A percentile compares a stretch with the other conserved stretches of the same genome.
These are phyloP conservation scores for Drymodes brunneopygia DNA, from an alignment of 2,113 vertebrate species.

Conservation along the genomic window DNA sequence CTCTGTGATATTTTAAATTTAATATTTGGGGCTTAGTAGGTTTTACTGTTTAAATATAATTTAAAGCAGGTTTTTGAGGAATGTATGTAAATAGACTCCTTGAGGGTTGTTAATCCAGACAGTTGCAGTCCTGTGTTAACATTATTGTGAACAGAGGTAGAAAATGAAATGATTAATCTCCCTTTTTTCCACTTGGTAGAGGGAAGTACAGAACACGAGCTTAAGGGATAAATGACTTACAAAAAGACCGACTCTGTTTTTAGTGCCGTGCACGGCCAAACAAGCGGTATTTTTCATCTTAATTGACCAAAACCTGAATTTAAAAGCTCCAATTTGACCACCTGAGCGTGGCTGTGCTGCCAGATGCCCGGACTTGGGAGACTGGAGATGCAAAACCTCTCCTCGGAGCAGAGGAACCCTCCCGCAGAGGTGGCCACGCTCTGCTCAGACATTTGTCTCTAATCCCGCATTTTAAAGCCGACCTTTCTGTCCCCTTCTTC, in stretches of 20 bases:
- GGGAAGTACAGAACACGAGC: neutral
- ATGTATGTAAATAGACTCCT: neutral
- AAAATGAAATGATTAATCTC: neutral
- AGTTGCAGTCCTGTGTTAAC: neutral
- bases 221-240: neutral
- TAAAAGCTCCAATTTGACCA: neutral
- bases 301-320: neutral
- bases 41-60: constrained; percentile 10
- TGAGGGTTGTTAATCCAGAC: neutral
- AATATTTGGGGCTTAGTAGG: neutral
- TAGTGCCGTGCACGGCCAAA: neutral
- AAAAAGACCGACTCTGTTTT: neutral
- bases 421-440: accelerated
- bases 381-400: neutral
- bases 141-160: neutral
- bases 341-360: neutral
- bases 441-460: neutral
- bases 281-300: neutral
- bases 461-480: neutral
- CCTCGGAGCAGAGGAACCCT: neutral
- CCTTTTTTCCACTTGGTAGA: neutral
- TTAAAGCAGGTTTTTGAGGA: neutral
- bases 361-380: neutral
- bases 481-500: neutral
- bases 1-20: constrained; percentile 14